These are phyloP conservation scores for Zelostemma sp. DNA, from an alignment of 1,140 invertebrate species.

Conservation along the genomic window DNA sequence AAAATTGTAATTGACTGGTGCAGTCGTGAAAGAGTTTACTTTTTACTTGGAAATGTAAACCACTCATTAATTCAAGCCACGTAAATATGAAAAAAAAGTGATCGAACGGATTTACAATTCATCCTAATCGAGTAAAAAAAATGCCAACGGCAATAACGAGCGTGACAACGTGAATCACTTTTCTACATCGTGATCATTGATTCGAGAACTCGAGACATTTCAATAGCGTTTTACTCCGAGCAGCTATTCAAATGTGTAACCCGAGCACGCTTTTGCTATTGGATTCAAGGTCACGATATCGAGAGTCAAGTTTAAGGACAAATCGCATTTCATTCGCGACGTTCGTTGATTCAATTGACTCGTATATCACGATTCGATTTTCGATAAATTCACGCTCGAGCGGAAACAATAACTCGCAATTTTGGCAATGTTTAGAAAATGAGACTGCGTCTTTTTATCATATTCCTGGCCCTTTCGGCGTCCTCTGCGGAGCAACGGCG, in stretches of 20 bases:
- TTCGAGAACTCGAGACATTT: not conserved
- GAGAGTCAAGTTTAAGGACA: conserved; percentile 39
- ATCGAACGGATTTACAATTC: no score
- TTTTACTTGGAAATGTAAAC: no score
- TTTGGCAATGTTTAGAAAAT: conserved; percentile 47
- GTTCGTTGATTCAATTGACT: conserved; percentile 16
- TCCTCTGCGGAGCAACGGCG: conserved; percentile 62
- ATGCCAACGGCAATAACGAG: no score
- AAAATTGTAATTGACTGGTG: no score
- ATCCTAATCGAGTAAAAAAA: no score
- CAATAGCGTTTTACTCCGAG: not conserved
- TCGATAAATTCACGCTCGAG: not conserved
- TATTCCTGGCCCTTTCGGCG: conserved; percentile 57
- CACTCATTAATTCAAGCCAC: no score
- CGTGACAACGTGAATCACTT: no score
- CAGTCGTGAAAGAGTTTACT: no score
- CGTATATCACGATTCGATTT: not conserved
- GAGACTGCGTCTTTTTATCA: conserved; percentile 52
- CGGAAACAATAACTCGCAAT: no score
- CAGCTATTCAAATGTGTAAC: not conserved
- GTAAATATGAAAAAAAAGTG: no score
- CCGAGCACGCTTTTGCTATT: conserved; percentile 18
- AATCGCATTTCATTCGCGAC: conserved; percentile 35
- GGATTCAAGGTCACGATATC: conserved; percentile 29
- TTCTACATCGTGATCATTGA: not conserved